Base-by-base conservation (phyloP, 2,113 vertebrate genomes). In the Cyprinus carpio region DNA sequence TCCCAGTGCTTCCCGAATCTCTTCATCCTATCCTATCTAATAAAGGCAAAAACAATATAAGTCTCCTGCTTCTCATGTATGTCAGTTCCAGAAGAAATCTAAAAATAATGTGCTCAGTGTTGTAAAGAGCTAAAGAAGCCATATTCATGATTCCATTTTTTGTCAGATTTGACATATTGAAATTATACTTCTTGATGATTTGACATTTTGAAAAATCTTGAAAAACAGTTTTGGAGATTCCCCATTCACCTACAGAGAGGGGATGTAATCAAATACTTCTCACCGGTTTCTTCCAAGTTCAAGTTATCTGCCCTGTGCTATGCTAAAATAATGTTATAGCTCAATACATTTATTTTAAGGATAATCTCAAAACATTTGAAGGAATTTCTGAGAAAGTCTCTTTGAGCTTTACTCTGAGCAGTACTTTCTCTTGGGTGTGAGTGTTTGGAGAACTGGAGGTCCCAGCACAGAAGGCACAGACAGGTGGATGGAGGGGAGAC, bases 381-480 rank as follows among this genome's bases (percentile, higher is more conserved):
- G 51, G 7, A 7, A 8, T 58, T 58, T 23, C 20, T 20, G 6
- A 58, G 18, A 56, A 2, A 56, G 54, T 58, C 0, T 71, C 7
- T 69, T 18, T 10, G 64, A 9, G 27, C 25, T 65, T 37, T 3
- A 10, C 65, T 11, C 29, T 69, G 18, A 69, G 31, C 43, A 46
- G 43, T 12, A 12, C 10, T 46, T 12, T 46, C 4, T 2, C 10
- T 46, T 43, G 40, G 40, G 40, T 43, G 40, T 27, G 82, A 58
- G 60, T 79, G 71, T 85, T 18, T 82, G 23, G 78, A 72, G 74
- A 31, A 37, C 20, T 56, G 74, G 72, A n/a, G 34, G 84, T 83
- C 58, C 25, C 80, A 46, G 87, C 58, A 75, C 90, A 91, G 90
- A 89, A 85, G 88, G 89, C 67, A 83, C 49, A 77, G 85, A 89